Base-by-base conservation (phyloP, 1,140 invertebrate species). In the Aphis craccivora region DNA sequence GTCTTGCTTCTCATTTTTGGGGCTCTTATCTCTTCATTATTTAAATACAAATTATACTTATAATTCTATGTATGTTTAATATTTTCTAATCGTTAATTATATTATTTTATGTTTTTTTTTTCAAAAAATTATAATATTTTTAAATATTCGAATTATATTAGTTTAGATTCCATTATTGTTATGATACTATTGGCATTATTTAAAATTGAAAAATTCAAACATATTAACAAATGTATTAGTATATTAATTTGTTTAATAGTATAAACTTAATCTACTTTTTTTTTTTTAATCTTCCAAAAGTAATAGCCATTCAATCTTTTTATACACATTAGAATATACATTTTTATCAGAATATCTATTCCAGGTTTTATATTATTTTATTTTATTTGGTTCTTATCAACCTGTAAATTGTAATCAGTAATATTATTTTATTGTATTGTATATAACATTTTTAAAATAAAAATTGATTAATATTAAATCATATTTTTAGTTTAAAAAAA, bases 1-100 rank as follows among this genome's bases (percentile, higher is more conserved):
- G 48, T 37, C 45, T 48, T 48, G 91, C 91, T 93, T 93, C 91
- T 84, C n/a, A 84, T 93, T 84, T 84, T 53, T 55, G 45, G 91
- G 91, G 91, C 67, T 83, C 45, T 51, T 93, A 81, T 91, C 40
- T 91, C 40, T 91, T 93, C 45, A 84, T 93, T 93, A 93, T 93
- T 93, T 93, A 93, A 93, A 51, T 84, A 84, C 81, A 93, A 93
- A 93, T 93, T 93, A 53, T 84, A 93, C 91, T 93, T 93, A 93
- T 93, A 84, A 93, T 93, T 93, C 91, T 84, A 93, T 93, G 40
- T 93, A 84, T 37, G 91, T 93, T 93, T 93, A 84, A 84, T 84
- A 93, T 84, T 93, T 91, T 93, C 91, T 93, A 93, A 93, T 93
- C 35, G 45, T 93, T 93, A 51, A 84, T 93, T 83, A 93, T 93